Evolutionary conservation across 2,797 vertebrate genomes (phyloP).

Genomic region (Brachymystax lenok): DNA sequence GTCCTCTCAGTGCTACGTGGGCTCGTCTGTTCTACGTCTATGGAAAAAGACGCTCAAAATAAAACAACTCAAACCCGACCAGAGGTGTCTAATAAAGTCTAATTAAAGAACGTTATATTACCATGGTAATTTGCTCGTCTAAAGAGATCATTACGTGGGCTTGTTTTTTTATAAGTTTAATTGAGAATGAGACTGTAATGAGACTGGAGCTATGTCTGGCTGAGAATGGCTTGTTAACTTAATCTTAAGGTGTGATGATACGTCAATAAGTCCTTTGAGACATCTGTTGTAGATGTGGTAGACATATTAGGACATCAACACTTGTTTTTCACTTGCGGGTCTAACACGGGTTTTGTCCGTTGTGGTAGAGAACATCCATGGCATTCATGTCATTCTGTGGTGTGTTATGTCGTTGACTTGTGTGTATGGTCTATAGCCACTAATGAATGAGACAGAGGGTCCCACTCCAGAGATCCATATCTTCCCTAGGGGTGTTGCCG

Average conservation of each 20-base stretch:
- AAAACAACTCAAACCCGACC: conserved; percentile 44
- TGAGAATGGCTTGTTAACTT: conserved; percentile 50
- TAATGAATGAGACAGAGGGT: background rate
- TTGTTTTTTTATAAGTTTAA: conserved; percentile 55
- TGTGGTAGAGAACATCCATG: background rate
- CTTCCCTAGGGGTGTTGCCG: background rate
- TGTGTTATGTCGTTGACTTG: background rate
- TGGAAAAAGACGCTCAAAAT: conserved; percentile 60
- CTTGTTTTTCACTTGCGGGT: background rate
- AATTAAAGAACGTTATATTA: conserved; percentile 75
- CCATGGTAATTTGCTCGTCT: conserved; percentile 73
- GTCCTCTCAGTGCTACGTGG: conserved; percentile 23
- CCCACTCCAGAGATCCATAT: background rate
- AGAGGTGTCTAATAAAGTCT: conserved; percentile 69
- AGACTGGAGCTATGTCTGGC: conserved; percentile 55
- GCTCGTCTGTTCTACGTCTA: conserved; percentile 32
- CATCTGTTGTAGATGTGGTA: background rate
- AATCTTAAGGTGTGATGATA: conserved; percentile 13
- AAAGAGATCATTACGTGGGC: conserved; percentile 62
- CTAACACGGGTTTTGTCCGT: background rate
- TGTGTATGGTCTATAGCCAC: background rate
- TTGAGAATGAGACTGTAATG: conserved; percentile 68
- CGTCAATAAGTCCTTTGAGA: background rate
- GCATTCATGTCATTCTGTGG: background rate
- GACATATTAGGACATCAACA: background rate